Base-by-base conservation (phyloP, 2,888 invertebrate genomes). In the Netelia fuscicornis region DNA sequence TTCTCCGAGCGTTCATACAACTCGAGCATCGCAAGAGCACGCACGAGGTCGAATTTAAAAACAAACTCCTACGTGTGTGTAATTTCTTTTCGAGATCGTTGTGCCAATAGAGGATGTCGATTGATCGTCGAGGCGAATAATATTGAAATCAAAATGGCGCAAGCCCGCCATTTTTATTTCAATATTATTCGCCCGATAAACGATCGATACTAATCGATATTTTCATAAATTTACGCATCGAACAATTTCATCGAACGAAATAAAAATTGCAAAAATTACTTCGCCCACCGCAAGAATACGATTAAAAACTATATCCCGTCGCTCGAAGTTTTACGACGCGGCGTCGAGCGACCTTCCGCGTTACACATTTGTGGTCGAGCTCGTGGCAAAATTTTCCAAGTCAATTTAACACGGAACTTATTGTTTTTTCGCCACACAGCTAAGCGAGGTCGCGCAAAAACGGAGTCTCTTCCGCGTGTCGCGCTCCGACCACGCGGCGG, bases 31-130 rank as follows among this genome's bases (percentile, higher is more conserved):
- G 68, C 60, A 60, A 25, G 60, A 67, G 20, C 64, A 76, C 64
- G 58, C 77, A 77, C 72, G 65, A 80, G 72, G 72, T 72, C 72
- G 65, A 80, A 58, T 48, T 56, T n/a, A 62, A 62, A 60, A n/a
- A 13, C 56, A 37, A 64, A 75, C 6, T 48, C 2, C 11, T 17
- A 37, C 17, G 25, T 44, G 37, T 23, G 11, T 11, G 17, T 76
- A 25, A 48, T 48, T 62, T 64, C 48, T 58, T 30, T 62, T 75
- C 25, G 5, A 17, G 64, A 78, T 60, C 30, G 44, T 60, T 68
- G 68, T 68, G 77, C 68, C 60, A 68, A 68, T 17, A 48, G 25
- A 60, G 60, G 6, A 5, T n/a, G 54, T 62, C 20, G 60, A 62
- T 78, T 52, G 68, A 70, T 60, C 25, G 52, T 56, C 54, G 56